Evolutionary conservation across 1,140 invertebrate species (phyloP).

Genomic region (Elysia chlorotica): DNA sequence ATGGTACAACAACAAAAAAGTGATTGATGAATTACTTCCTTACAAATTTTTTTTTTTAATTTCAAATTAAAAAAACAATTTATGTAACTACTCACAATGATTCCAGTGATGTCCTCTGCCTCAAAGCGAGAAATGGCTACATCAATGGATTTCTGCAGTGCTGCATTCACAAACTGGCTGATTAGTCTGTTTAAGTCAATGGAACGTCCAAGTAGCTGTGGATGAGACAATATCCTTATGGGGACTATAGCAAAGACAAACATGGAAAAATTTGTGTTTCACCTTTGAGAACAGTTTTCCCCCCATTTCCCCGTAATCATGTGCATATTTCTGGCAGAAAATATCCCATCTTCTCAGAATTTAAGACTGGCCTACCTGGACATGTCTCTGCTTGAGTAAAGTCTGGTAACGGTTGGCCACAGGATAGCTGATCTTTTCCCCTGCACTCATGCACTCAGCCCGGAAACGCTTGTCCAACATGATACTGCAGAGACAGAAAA

Average conservation of each 20-base stretch:
- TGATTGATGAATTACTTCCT: not conserved
- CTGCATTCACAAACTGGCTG: slow-evolving; percentile 93
- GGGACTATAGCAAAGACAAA: too few species aligned
- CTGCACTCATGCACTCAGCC: slow-evolving; percentile 87
- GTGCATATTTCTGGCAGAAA: too few species aligned
- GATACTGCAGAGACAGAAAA: slow-evolving; percentile 72
- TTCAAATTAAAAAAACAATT: too few species aligned
- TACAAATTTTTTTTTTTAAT: too few species aligned
- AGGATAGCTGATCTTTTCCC: slow-evolving; percentile 78
- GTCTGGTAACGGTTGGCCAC: slow-evolving; percentile 93
- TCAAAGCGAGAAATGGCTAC: slow-evolving; percentile 95
- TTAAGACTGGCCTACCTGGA: slow-evolving; percentile 70
- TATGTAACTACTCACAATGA: slow-evolving; percentile 87
- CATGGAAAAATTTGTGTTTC: too few species aligned
- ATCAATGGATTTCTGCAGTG: slow-evolving; percentile 94
- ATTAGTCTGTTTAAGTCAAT: slow-evolving; percentile 97
- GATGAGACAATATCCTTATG: slow-evolving; percentile 8
- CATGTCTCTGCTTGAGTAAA: slow-evolving; percentile 92
- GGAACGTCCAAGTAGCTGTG: slow-evolving; percentile 89
- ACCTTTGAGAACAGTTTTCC: too few species aligned
- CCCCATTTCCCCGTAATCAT: too few species aligned
- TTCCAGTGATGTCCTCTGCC: slow-evolving; percentile 94
- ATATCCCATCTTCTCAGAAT: too few species aligned
- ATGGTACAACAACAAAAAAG: not conserved
- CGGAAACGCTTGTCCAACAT: slow-evolving; percentile 95